These are phyloP conservation scores for Pachymerium ferrugineum DNA, from an alignment of 2,888 invertebrate species.

Conservation along the genomic window DNA sequence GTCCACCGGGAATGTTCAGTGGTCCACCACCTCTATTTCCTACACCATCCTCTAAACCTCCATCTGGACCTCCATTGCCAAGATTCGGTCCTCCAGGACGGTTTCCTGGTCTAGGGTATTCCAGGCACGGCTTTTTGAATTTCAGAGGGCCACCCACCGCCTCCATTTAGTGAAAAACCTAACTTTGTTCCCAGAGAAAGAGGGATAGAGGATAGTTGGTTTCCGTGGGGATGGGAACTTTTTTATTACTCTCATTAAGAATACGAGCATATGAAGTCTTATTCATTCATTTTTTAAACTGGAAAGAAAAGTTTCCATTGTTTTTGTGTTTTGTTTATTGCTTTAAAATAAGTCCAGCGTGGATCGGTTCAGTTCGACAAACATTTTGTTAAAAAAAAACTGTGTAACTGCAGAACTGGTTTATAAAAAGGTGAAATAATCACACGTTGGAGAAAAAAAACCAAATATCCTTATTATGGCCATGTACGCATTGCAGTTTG, in stretches of 20 bases:
- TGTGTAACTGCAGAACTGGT: not conserved
- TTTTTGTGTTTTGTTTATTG: not conserved
- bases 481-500: not conserved
- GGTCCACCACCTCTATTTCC: constrained; percentile 29
- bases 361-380: too few species aligned
- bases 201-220: not conserved
- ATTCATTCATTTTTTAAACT: not conserved
- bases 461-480: not conserved
- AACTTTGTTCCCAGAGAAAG: constrained; percentile 17
- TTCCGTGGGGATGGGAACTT: not conserved
- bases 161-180: not conserved
- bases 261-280: not conserved
- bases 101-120: not conserved
- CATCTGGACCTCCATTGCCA: constrained; percentile 16
- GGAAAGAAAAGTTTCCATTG: not conserved
- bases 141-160: constrained; percentile 1
- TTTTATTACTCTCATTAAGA: not conserved
- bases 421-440: too few species aligned
- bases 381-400: too few species aligned
- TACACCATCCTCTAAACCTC: too few species aligned
- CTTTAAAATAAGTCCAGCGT: not conserved
- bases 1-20: not conserved
- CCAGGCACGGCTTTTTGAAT: not conserved
- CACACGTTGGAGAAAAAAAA: not conserved
- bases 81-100: not conserved